These are phyloP conservation scores for Anabacerthia variegaticeps DNA, from an alignment of 2,797 vertebrate species.

Conservation along the genomic window DNA sequence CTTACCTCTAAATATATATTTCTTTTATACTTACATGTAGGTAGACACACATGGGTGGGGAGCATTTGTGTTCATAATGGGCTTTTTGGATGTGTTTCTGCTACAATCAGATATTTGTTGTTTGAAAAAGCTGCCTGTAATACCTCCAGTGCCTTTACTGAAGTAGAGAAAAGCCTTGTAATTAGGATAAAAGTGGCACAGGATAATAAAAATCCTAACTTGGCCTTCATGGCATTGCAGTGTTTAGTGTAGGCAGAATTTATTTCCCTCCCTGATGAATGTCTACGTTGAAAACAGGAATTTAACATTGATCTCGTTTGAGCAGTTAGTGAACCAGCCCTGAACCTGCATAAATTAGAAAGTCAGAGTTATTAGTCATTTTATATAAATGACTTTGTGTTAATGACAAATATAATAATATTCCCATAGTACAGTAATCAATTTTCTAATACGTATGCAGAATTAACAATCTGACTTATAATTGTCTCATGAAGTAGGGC, in stretches of 20 bases:
- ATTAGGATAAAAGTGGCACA: neutral
- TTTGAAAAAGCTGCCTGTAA: neutral
- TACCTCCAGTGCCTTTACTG: neutral
- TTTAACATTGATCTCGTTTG: conserved; percentile 50
- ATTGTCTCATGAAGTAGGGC: conserved; percentile 82
- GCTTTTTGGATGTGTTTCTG: neutral
- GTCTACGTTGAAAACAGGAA: conserved; percentile 1
- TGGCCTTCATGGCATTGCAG: neutral
- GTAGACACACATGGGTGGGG: neutral
- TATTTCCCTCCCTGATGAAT: conserved; percentile 33
- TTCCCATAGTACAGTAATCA: conserved; percentile 74
- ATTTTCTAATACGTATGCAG: conserved; percentile 74
- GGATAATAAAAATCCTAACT: neutral
- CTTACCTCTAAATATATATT: neutral
- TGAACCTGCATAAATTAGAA: conserved; percentile 62
- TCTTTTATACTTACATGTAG: neutral
- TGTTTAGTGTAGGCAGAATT: conserved; percentile 6
- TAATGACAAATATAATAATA: conserved; percentile 79
- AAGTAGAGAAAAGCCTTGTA: neutral
- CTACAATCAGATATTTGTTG: neutral
- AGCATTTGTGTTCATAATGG: neutral
- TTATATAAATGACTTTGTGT: conserved; percentile 63
- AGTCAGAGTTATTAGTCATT: conserved; percentile 62
- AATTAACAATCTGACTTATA: conserved; percentile 81
- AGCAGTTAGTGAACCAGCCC: conserved; percentile 43